phyloP scores from a whole-genome alignment of 1,140 invertebrate species.

The Cardiocondyla obscurior region DNA sequence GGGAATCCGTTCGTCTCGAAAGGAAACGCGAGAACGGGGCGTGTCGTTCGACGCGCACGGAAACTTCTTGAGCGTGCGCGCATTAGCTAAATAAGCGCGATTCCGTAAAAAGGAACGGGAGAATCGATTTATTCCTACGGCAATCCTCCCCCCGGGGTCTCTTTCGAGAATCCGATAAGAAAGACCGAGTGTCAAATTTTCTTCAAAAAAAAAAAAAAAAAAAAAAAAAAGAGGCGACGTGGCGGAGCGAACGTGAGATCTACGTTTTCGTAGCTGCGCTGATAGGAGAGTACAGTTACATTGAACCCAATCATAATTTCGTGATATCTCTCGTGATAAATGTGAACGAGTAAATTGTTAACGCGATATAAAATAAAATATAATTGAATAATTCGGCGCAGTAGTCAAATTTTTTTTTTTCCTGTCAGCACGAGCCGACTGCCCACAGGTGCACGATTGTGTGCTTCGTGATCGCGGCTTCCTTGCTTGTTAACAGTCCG shows the following conservation, averaged over 20 bases:
- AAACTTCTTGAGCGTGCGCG: not conserved
- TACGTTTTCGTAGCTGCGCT: too few relatives aligned
- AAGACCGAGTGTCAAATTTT: too few relatives aligned
- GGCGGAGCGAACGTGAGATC: too few relatives aligned
- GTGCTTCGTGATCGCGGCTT: slow-evolving; percentile 40
- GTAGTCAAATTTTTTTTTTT: too few relatives aligned
- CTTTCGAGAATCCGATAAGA: not conserved
- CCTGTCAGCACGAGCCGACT: not conserved
- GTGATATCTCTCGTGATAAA: too few relatives aligned
- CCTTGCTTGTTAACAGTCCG: slow-evolving; percentile 49
- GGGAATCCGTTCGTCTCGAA: slow-evolving; percentile 20
- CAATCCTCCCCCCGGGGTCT: not conserved
- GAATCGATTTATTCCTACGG: not conserved
- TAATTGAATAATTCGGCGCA: too few relatives aligned
- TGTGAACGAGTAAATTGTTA: too few relatives aligned
- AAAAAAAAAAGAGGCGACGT: too few relatives aligned
- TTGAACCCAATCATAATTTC: too few relatives aligned
- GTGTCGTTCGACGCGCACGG: not conserved
- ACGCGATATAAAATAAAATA: too few relatives aligned
- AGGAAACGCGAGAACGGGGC: slow-evolving; percentile 16
- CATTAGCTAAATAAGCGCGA: slow-evolving; percentile 27
- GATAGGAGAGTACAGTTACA: too few relatives aligned
- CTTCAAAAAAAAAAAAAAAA: too few relatives aligned
- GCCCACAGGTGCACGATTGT: slow-evolving; percentile 58
- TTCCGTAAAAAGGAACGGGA: not conserved